A percentile compares a stretch with the other conserved stretches of the same genome.
Conservation (phyloP, 2,888 invertebrate species). For the Dynastes maya region DNA sequence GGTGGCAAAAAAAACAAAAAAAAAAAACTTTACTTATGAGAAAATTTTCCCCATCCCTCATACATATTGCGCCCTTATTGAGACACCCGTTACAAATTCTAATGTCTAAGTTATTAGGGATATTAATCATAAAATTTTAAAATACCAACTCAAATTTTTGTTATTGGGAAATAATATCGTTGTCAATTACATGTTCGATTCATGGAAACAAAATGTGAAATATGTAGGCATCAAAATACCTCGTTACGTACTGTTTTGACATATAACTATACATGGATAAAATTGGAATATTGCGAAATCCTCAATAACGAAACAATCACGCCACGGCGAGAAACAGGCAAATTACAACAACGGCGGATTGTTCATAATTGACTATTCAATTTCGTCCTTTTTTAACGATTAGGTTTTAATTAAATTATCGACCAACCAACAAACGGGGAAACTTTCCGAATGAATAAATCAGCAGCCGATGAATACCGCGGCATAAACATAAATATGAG, state of each 20-base stretch:
- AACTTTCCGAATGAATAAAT: constrained; percentile 39
- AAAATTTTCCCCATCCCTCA: too few species aligned
- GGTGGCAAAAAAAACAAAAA: too few species aligned
- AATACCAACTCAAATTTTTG: background rate
- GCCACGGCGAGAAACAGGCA: constrained; percentile 8
- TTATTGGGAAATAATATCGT: background rate
- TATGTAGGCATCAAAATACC: background rate
- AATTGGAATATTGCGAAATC: constrained; percentile 30
- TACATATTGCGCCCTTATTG: too few species aligned
- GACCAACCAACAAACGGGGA: background rate
- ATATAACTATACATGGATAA: constrained; percentile 11
- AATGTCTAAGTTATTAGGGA: too few species aligned
- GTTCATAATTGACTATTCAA: constrained; percentile 37
- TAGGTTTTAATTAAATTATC: constrained; percentile 38
- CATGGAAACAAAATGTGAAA: background rate
- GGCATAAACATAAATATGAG: constrained; percentile 40
- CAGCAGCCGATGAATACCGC: constrained; percentile 30
- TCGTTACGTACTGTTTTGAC: background rate
- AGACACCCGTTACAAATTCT: too few species aligned
- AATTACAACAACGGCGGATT: constrained; percentile 23
- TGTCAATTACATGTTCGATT: background rate
- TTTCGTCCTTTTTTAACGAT: constrained; percentile 36
- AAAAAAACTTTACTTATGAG: too few species aligned
- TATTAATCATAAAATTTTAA: too few species aligned
- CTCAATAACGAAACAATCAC: constrained; percentile 24